Base-by-base conservation (phyloP, 2,888 invertebrate genomes). In the Drosophila histrio region DNA sequence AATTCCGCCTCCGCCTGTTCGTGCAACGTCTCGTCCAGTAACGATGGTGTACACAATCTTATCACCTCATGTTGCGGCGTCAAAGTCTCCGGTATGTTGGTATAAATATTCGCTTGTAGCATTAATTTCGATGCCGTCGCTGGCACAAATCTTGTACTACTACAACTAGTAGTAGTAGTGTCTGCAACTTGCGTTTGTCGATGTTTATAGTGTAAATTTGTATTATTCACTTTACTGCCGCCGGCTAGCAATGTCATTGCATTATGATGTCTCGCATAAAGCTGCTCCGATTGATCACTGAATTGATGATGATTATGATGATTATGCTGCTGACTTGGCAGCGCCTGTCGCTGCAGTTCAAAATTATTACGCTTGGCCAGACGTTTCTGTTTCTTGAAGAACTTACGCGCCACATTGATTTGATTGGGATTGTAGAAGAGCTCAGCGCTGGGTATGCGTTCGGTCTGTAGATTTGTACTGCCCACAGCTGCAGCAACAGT, bases 371-470 rank as follows among this genome's bases (percentile, higher is more conserved):
- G 94, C 85, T 95, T 95, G 90, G 94, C 94, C 74, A 96, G 93
- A 43, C 96, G 94, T 60, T 95, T 93, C 89, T 97, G 97, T 79
- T 96, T 96, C 81, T 96, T 96, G 91, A 98, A 98, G 90, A 98
- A 98, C 89, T 97, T 97, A 72, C 97, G 94, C 0, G 98, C 98
- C 0, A 97, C 97, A 32, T 97, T 97, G 91, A 97, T 98, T 91
- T 98, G 98, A 90, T 97, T 96, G 0, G 97, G 97, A 91, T 98
- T 97, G 90, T 97, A 98, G 91, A 98, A 98, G 88, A 96, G 93
- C 69, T 96, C 96, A 0, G 96, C 95, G 0, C 94, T 95, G 36
- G 91, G 91, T 49, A 91, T 90, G 39, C n/a, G n/a, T n/a, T n/a
- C n/a, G n/a, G n/a, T n/a, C n/a, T n/a, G n/a, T n/a, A n/a, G n/a